Base-by-base conservation (phyloP, 2,888 invertebrate genomes). In the Melinaea menophilus region DNA sequence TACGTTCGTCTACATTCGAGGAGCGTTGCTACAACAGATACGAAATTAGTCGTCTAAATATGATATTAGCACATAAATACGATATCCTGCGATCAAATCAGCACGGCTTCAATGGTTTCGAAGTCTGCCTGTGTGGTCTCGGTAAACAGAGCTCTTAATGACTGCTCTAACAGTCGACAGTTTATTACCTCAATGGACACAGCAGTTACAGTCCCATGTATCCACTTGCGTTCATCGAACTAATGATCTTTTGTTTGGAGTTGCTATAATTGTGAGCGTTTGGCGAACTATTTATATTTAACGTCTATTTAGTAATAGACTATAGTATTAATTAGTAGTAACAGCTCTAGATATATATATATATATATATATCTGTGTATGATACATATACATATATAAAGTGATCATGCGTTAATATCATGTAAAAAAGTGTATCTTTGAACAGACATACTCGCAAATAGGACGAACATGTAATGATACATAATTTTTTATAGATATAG, bases 111-210 rank as follows among this genome's bases (percentile, higher is more conserved):
- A 69, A 71, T 70, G 69, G 71, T 64, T 78, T 77, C 79, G 79
- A 81, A 73, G 84, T 80, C 84, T 82, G 76, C 76, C 75, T 84
- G 85, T 82, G 89, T 89, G 90, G 89, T 89, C 89, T 88, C 86
- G 77, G 82, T 87, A 88, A 88, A 88, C 88, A 86, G 84, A 84
- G 83, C 82, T 86, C 84, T 87, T 88, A 88, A 88, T 84, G 85
- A 80, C 80, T 80, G 77, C 73, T 80, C 77, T 79, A 84, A 85
- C 75, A 5, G 84, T 85, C 85, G 85, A 85, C 85, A 85, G 84
- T 87, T 84, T 87, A 86, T 86, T 84, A 80, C 80, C 82, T 78
- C 88, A 88, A 85, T 86, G 85, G 82, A 84, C 79, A 84, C 79
- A 71, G 75, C 79, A 81, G 77, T 84, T 81, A 82, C 85, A 88